Conservation (phyloP, 1,140 invertebrate species). For the Ephestia elutella region DNA sequence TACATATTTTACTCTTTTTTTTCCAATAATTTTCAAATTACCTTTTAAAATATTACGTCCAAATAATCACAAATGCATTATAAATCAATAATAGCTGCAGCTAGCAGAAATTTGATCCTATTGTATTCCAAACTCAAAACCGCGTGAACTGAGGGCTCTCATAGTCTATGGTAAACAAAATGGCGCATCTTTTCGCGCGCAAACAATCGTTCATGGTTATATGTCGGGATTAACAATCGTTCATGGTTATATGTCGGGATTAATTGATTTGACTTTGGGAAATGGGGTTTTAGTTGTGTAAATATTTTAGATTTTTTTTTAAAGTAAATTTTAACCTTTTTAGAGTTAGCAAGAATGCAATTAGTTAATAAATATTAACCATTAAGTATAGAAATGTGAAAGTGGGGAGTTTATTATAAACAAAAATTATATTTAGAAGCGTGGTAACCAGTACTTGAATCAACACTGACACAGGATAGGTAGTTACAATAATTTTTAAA, state of each 20-base stretch:
- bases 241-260: background rate
- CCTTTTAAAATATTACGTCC: background rate
- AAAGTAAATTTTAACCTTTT: background rate
- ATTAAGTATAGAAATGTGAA: too few species aligned
- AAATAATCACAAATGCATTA: background rate
- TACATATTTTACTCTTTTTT: too few species aligned
- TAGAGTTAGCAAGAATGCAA: too few species aligned
- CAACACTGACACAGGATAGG: too few species aligned
- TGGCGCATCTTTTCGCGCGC: background rate
- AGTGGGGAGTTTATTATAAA: too few species aligned
- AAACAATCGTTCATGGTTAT: background rate
- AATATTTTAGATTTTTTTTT: too few species aligned
- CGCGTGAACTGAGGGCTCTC: background rate
- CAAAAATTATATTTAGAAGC: too few species aligned
- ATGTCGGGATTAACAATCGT: background rate
- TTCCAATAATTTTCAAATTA: too few species aligned
- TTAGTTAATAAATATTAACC: too few species aligned
- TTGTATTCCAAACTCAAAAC: background rate
- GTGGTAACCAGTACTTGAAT: too few species aligned
- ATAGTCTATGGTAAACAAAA: constrained; percentile 1
- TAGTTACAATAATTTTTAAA: too few species aligned
- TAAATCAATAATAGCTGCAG: background rate
- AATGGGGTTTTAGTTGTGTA: too few species aligned
- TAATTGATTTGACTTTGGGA: background rate
- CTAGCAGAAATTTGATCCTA: background rate